Evolutionary conservation across 2,797 vertebrate species (phyloP).

Genomic region (Hipposideros larvatus): DNA sequence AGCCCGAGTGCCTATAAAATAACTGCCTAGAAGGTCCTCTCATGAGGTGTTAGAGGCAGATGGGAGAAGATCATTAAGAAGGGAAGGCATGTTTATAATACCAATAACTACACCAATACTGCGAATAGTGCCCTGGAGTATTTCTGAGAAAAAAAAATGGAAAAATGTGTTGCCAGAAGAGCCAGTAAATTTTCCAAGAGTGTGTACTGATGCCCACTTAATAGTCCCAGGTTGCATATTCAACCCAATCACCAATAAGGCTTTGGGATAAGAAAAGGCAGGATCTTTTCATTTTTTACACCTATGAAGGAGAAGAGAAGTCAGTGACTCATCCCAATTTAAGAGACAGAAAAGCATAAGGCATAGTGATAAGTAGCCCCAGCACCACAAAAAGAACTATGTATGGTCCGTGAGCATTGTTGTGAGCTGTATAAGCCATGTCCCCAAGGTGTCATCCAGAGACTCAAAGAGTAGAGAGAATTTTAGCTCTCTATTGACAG

Average conservation of each 20-base stretch:
- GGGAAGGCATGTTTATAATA: background rate
- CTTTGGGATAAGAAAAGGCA: background rate
- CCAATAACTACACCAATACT: background rate
- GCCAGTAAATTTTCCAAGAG: background rate
- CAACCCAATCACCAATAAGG: background rate
- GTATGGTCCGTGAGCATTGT: rapidly evolving
- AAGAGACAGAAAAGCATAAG: background rate
- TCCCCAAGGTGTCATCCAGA: too few relatives aligned
- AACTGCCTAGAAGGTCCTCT: conserved; percentile 21
- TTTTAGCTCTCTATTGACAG: background rate
- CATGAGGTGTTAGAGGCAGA: background rate
- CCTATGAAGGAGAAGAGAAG: background rate
- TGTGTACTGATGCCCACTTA: background rate
- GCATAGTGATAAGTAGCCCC: background rate
- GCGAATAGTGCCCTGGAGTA: background rate
- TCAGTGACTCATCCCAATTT: background rate
- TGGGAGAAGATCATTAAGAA: background rate
- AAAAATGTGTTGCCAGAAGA: background rate
- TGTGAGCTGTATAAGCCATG: rapidly evolving
- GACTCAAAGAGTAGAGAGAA: background rate
- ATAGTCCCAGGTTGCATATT: background rate
- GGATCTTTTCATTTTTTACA: background rate
- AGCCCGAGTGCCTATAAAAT: background rate
- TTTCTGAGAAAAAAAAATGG: conserved; percentile 26
- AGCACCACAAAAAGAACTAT: background rate